Conservation (phyloP, 2,888 invertebrate species). For the Zaprionus obscuricornis region DNA sequence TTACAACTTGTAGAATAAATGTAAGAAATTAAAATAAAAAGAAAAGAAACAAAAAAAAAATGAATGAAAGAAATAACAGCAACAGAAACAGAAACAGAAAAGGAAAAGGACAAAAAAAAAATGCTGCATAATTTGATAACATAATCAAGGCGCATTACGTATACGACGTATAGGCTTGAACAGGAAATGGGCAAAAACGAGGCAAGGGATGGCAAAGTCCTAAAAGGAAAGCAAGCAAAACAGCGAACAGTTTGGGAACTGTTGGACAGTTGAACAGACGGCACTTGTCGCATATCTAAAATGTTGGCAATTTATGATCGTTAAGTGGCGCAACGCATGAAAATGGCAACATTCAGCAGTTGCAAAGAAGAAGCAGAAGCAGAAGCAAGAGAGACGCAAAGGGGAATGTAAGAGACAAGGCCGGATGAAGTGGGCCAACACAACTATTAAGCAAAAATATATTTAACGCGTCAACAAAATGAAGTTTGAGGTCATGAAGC, state of each 20-base stretch:
- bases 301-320: slow-evolving; percentile 54
- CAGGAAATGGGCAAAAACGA: too few relatives aligned
- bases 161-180: slow-evolving; percentile 14
- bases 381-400: background rate
- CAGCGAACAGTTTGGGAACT: too few relatives aligned
- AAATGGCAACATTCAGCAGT: slow-evolving; percentile 15
- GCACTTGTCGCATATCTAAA: slow-evolving; percentile 57
- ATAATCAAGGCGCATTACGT: slow-evolving; percentile 10
- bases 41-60: too few relatives aligned
- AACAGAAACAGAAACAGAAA: too few relatives aligned
- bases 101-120: background rate
- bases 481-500: background rate
- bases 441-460: slow-evolving; percentile 29
- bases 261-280: too few relatives aligned
- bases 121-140: slow-evolving; percentile 3
- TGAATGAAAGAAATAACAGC: too few relatives aligned
- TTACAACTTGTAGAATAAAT: too few relatives aligned
- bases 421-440: slow-evolving; percentile 14
- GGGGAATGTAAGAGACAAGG: background rate
- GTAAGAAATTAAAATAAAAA: too few relatives aligned
- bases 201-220: too few relatives aligned
- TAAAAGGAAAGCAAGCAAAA: too few relatives aligned
- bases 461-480: slow-evolving; percentile 15
- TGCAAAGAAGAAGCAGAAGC: background rate
- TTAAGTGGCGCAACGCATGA: slow-evolving; percentile 50